Percentiles rank a stretch among this genome's conserved stretches.
Evolutionary conservation across 2,797 vertebrate species (phyloP).

Genomic region (Oreochromis mossambicus): DNA sequence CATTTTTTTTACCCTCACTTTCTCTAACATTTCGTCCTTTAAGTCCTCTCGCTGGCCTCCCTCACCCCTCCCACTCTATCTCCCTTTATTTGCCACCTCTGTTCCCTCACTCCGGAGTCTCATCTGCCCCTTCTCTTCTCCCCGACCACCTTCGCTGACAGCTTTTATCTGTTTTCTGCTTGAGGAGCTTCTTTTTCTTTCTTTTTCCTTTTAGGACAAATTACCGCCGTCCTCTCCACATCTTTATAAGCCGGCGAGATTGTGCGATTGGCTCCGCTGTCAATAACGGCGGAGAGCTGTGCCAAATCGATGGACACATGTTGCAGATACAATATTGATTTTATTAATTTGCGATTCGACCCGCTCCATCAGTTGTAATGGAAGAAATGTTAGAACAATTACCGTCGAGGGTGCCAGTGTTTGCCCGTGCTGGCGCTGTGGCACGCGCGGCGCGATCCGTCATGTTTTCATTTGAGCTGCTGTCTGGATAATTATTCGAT

Average conservation of each 20-base stretch:
- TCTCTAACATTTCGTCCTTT: slow-evolving; percentile 45
- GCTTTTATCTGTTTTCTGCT: slow-evolving; percentile 39
- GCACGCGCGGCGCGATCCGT: slow-evolving; percentile 4
- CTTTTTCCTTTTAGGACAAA: slow-evolving; percentile 20
- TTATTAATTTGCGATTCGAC: slow-evolving; percentile 66
- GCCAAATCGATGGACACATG: slow-evolving; percentile 51
- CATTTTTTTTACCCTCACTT: slow-evolving; percentile 16
- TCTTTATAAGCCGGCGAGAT: slow-evolving; percentile 28
- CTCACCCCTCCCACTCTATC: not conserved
- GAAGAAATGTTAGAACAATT: slow-evolving; percentile 8
- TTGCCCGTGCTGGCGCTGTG: not conserved
- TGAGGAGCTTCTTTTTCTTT: not conserved
- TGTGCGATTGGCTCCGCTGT: slow-evolving; percentile 28
- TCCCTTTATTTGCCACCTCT: slow-evolving; percentile 14
- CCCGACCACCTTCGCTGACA: not conserved
- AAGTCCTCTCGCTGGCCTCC: slow-evolving; percentile 5
- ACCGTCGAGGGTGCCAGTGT: not conserved
- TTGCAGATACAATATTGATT: slow-evolving; percentile 60
- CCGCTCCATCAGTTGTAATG: slow-evolving; percentile 52
- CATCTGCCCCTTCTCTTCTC: not conserved
- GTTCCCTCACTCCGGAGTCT: not conserved
- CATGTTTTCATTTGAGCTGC: slow-evolving; percentile 33
- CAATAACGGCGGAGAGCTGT: slow-evolving; percentile 34
- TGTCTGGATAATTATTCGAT: slow-evolving; percentile 34
- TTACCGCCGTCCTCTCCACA: slow-evolving; percentile 24